Evolutionary conservation across 2,113 vertebrate genomes (phyloP).

Genomic region (Propithecus coquereli): DNA sequence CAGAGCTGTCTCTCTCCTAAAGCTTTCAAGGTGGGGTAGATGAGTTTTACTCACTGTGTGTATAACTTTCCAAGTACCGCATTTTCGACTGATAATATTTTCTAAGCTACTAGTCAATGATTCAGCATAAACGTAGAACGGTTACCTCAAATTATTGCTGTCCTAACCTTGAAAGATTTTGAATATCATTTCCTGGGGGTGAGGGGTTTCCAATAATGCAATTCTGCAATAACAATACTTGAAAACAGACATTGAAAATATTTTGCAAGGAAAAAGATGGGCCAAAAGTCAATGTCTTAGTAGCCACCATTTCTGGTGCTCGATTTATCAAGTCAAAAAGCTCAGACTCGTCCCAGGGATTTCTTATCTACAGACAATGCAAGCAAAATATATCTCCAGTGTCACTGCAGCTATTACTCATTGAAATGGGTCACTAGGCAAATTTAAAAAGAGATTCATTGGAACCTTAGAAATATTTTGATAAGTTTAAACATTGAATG

Average conservation of each 20-base stretch:
- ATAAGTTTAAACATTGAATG: background rate
- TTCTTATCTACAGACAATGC: background rate
- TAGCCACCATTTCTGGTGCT: background rate
- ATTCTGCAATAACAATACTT: background rate
- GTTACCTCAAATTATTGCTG: background rate
- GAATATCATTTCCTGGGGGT: background rate
- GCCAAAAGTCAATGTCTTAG: background rate
- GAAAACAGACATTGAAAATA: background rate
- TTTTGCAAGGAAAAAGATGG: background rate
- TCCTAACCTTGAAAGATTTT: background rate
- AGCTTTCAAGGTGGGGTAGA: background rate
- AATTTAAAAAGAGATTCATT: background rate
- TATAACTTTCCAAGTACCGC: background rate
- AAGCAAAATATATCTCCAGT: background rate
- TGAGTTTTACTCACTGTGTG: background rate
- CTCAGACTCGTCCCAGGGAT: background rate
- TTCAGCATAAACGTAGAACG: background rate
- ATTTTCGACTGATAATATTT: conserved; percentile 22
- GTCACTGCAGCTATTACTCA: background rate
- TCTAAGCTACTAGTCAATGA: background rate
- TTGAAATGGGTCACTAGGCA: background rate
- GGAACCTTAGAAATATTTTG: background rate
- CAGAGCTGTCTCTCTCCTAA: background rate
- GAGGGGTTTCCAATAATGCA: background rate
- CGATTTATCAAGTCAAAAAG: background rate